A percentile compares a stretch with the other conserved stretches of the same genome.
Evolutionary conservation across 1,140 invertebrate species (phyloP).

Genomic region (Propsilocerus akamusi): DNA sequence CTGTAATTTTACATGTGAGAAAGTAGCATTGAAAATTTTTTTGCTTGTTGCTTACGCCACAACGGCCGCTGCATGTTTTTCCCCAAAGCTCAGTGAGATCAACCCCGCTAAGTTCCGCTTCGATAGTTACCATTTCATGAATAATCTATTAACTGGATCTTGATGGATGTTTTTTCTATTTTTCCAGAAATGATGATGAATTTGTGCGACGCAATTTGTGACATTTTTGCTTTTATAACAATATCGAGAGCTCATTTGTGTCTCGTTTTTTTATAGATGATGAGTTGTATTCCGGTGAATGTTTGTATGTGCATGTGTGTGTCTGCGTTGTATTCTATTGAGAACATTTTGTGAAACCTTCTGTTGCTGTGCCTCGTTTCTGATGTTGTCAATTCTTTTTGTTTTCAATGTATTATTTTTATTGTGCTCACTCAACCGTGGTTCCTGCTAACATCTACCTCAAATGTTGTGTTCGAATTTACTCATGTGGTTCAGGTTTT

Average conservation of each 20-base stretch:
- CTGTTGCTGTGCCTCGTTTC: neutral
- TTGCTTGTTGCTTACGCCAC: neutral
- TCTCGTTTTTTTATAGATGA: neutral
- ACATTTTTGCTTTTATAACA: neutral
- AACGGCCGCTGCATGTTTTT: neutral
- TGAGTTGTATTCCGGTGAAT: too few species aligned
- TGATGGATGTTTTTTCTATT: too few species aligned
- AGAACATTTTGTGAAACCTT: neutral
- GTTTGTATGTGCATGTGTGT: neutral
- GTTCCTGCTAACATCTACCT: too few species aligned
- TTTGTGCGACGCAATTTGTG: neutral
- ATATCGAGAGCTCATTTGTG: neutral
- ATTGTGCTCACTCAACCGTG: constrained; percentile 1
- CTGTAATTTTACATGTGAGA: constrained; percentile 1
- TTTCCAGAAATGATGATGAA: too few species aligned
- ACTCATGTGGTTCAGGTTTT: too few species aligned
- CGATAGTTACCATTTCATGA: neutral
- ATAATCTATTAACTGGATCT: neutral
- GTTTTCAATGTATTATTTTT: too few species aligned
- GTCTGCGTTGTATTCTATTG: neutral
- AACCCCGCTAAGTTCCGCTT: neutral
- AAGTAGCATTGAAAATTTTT: neutral
- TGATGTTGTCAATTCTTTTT: too few species aligned
- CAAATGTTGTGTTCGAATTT: too few species aligned
- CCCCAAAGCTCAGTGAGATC: neutral